Evolutionary conservation across 2,888 invertebrate genomes (phyloP).

Genomic region (Ectemnius continuus): DNA sequence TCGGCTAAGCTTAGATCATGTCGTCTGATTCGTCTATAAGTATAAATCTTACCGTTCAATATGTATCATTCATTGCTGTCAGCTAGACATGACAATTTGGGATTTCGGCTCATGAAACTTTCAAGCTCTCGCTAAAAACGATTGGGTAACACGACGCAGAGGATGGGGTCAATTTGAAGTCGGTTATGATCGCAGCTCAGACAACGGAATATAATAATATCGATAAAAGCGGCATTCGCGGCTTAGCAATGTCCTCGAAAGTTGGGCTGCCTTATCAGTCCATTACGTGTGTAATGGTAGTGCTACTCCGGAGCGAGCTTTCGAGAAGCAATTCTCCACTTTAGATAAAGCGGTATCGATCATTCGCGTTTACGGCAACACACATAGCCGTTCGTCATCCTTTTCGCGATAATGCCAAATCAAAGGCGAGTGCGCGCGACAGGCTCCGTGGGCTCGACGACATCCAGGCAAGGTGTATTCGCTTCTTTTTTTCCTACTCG

Average conservation of each 20-base stretch:
- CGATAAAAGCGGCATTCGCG: not conserved
- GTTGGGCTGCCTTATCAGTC: not conserved
- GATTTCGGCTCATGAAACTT: too few relatives aligned
- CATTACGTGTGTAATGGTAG: not conserved
- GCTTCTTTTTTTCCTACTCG: slow-evolving; percentile 33
- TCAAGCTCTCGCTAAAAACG: too few relatives aligned
- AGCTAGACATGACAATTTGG: too few relatives aligned
- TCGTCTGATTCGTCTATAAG: too few relatives aligned
- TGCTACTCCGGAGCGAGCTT: not conserved
- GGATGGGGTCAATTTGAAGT: too few relatives aligned
- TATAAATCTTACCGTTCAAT: too few relatives aligned
- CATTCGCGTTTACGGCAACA: not conserved
- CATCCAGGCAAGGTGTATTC: slow-evolving; percentile 18
- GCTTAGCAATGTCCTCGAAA: not conserved
- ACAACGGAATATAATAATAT: not conserved
- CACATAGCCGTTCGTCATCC: not conserved
- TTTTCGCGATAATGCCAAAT: slow-evolving; percentile 11
- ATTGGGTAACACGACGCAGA: too few relatives aligned
- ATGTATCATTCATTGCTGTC: too few relatives aligned
- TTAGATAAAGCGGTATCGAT: not conserved
- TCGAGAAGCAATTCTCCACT: not conserved
- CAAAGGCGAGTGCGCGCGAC: slow-evolving; percentile 14
- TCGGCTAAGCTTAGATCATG: too few relatives aligned
- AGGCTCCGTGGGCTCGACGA: not conserved
- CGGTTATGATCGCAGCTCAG: not conserved